Percentiles rank a stretch among this genome's conserved stretches.
These are phyloP conservation scores for Petrocephalus microphthalmus DNA, from an alignment of 2,113 vertebrate species.

Conservation along the genomic window DNA sequence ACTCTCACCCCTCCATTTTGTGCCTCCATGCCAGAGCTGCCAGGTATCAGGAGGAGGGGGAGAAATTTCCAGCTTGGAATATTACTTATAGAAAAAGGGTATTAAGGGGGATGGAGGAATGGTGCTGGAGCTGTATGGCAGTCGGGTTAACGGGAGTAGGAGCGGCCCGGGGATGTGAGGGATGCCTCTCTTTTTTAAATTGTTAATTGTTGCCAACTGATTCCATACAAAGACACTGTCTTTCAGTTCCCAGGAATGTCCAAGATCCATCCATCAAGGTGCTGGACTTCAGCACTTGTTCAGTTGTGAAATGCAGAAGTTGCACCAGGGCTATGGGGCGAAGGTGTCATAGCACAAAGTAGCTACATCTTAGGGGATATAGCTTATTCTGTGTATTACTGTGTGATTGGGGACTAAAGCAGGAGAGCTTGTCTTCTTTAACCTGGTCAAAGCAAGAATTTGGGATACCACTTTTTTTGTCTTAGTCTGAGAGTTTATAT, in stretches of 20 bases:
- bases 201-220: slow-evolving; percentile 62
- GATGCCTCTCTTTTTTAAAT: slow-evolving; percentile 50
- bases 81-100: background rate
- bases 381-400: background rate
- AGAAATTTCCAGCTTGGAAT: slow-evolving; percentile 19
- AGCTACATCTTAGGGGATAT: background rate
- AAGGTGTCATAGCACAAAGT: background rate
- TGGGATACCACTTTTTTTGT: background rate
- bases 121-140: slow-evolving; percentile 31
- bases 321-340: background rate
- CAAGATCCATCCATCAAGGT: slow-evolving; percentile 53
- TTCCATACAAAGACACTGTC: slow-evolving; percentile 59
- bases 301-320: slow-evolving; percentile 25
- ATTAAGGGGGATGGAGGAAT: slow-evolving; percentile 29
- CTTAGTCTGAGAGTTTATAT: background rate
- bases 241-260: slow-evolving; percentile 52
- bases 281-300: slow-evolving; percentile 71
- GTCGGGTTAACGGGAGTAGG: slow-evolving; percentile 16
- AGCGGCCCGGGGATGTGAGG: background rate
- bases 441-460: background rate
- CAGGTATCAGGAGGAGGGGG: slow-evolving; percentile 60
- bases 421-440: background rate
- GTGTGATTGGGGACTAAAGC: background rate
- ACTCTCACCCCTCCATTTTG: slow-evolving; percentile 61
- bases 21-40: slow-evolving; percentile 57